Evolutionary conservation across 2,888 invertebrate genomes (phyloP).

Genomic region (Meganola albula): DNA sequence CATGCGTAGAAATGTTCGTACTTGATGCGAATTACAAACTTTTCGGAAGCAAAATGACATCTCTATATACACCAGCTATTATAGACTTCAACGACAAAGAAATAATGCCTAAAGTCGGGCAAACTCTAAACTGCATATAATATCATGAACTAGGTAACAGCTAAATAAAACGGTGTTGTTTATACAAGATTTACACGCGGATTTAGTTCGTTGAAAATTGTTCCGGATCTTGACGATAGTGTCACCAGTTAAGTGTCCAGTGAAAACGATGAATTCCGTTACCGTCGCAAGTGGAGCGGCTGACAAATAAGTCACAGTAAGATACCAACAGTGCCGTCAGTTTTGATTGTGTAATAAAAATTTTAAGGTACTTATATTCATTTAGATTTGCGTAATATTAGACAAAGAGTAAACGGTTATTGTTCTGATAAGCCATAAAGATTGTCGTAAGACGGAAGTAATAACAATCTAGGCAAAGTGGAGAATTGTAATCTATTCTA

Average conservation of each 20-base stretch:
- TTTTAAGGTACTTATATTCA: too few relatives aligned
- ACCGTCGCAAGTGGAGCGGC: conserved; percentile 32
- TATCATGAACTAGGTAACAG: conserved; percentile 19
- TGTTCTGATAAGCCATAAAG: too few relatives aligned
- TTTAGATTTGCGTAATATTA: too few relatives aligned
- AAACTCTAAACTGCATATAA: conserved; percentile 4
- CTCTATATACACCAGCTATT: neutral
- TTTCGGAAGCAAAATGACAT: conserved; percentile 3
- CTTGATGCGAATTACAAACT: conserved; percentile 22
- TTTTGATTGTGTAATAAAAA: too few relatives aligned
- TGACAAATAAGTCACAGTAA: conserved; percentile 30
- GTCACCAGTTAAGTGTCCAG: conserved; percentile 28
- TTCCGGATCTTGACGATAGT: conserved; percentile 34
- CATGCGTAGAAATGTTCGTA: conserved; percentile 16
- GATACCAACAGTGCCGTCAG: too few relatives aligned
- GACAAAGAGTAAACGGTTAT: too few relatives aligned
- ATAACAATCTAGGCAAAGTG: too few relatives aligned
- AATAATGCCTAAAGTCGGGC: neutral
- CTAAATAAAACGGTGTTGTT: conserved; percentile 27
- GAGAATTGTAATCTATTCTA: too few relatives aligned
- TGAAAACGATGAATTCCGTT: conserved; percentile 49
- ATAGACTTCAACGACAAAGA: too few relatives aligned
- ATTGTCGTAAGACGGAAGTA: too few relatives aligned
- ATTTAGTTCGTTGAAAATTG: conserved; percentile 28
- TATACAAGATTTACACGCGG: conserved; percentile 31